phyloP scores from a whole-genome alignment of 2,113 vertebrate genomes.

The Gasterosteus aculeatus region DNA sequence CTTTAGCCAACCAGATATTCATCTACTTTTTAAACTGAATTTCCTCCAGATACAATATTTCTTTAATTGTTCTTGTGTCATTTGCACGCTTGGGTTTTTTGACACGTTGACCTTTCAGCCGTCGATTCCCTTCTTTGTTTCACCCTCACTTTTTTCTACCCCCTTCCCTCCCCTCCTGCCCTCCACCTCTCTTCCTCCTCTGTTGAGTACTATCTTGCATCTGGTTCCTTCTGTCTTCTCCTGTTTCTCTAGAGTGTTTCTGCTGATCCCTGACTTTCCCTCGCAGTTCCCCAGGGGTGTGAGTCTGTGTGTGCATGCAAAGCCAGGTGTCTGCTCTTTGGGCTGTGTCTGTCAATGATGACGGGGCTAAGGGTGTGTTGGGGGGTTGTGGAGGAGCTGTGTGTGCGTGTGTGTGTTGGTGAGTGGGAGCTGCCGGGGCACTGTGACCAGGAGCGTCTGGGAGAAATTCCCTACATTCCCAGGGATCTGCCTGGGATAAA shows the following conservation, averaged over 20 bases:
- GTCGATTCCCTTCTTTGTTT: constrained; percentile 43
- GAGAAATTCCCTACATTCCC: constrained; percentile 87
- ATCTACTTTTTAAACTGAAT: too few species aligned
- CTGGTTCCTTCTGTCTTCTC: constrained; percentile 82
- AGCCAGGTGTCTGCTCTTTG: constrained; percentile 90
- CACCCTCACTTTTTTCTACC: constrained; percentile 30
- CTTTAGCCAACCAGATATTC: neutral
- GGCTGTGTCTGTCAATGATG: constrained; percentile 89
- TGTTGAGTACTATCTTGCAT: constrained; percentile 87
- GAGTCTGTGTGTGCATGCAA: constrained; percentile 72
- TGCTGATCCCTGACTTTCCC: constrained; percentile 80
- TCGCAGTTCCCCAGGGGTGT: constrained; percentile 69
- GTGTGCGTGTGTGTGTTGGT: constrained; percentile 44
- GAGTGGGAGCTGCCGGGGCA: constrained; percentile 81
- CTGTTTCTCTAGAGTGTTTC: constrained; percentile 80
- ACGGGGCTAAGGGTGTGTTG: constrained; percentile 36
- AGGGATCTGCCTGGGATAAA: constrained; percentile 82
- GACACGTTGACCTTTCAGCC: constrained; percentile 34
- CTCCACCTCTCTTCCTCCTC: constrained; percentile 23
- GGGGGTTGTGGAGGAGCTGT: constrained; percentile 26
- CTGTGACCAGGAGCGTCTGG: constrained; percentile 80
- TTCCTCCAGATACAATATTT: neutral
- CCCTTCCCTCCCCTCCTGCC: neutral
- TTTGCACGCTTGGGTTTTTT: constrained; percentile 13
- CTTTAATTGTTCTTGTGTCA: neutral